phyloP scores from a whole-genome alignment of 2,113 vertebrate species.

The Bubo scandiacus region DNA sequence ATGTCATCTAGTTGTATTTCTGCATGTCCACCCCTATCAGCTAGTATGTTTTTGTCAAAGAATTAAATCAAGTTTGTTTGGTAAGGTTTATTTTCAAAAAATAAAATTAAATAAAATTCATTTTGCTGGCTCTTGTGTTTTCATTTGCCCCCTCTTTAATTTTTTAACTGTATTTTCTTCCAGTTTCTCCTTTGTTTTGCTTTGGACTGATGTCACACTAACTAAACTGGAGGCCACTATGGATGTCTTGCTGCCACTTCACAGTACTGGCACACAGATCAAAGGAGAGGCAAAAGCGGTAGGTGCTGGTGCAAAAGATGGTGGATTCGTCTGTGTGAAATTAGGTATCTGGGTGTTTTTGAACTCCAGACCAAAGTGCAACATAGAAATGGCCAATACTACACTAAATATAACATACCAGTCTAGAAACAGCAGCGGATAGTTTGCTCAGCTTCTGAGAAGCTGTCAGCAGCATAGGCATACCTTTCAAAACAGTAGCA shows the following conservation, averaged over 20 bases:
- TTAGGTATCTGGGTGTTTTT: not conserved
- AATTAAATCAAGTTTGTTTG: not conserved
- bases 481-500: not conserved
- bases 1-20: not conserved
- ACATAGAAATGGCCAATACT: rapidly evolving
- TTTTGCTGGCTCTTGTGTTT: not conserved
- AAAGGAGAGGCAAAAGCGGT: not conserved
- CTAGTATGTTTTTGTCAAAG: not conserved
- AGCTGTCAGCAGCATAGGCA: not conserved
- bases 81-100: not conserved
- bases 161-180: not conserved
- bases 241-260: not conserved
- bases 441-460: not conserved
- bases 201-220: not conserved
- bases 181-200: not conserved
- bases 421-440: not conserved
- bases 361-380: not conserved
- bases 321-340: not conserved
- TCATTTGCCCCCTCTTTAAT: not conserved
- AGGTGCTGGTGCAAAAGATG: not conserved
- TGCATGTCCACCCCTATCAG: not conserved
- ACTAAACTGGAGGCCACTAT: not conserved
- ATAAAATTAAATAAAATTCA: not conserved
- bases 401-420: not conserved
- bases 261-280: not conserved